Evolutionary conservation across 2,888 invertebrate species (phyloP), one percentile per base, ranked within the genome.

Genomic region (Hyposoter dolosus): DNA sequence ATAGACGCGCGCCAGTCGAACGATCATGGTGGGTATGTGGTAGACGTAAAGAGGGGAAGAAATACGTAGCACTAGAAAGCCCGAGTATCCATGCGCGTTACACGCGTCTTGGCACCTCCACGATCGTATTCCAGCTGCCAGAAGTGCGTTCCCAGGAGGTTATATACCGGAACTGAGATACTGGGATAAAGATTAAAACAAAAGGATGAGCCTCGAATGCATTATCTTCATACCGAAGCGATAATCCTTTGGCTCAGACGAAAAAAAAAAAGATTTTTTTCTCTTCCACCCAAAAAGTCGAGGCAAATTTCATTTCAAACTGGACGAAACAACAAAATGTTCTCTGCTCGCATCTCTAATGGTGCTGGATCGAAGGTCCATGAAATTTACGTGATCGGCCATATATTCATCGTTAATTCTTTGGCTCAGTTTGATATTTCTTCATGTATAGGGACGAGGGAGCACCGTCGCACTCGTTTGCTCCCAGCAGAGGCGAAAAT

Each of bases 121-220:
- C 66, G 50, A 45, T 66, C 65, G 40, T 81, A 71, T 79, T 68
- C 66, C 74, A 63, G 50, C 76, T 72, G 77, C 78, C 81, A 78
- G 82, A 43, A 60, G 77, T 72, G 81, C 65, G 72, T 77, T 78
- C 82, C 82, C 84, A 82, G 74, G 72, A 77, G 77, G 77, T 77
- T 81, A 68, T 81, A 68, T 56, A 65, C 63, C 66, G 74, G 68
- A 66, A 69, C 56, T 45, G 60, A 35, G 43, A 69, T 69, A 35
- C 35, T 50, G 60, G 60, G 63, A 76, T 56, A 77, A 82, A 82
- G 60, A 69, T 74, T 53, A 68, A 53, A 12, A 17, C 65, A 68
- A 53, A 12, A 23, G 53, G 43, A 68, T 5, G 35, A 68, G n/a
- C 17, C 53, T 10, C 53, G 56, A 74, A n/a, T 35, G 53, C 35